Evolutionary conservation across 2,113 vertebrate genomes (phyloP).

Genomic region (Oceanites oceanicus): DNA sequence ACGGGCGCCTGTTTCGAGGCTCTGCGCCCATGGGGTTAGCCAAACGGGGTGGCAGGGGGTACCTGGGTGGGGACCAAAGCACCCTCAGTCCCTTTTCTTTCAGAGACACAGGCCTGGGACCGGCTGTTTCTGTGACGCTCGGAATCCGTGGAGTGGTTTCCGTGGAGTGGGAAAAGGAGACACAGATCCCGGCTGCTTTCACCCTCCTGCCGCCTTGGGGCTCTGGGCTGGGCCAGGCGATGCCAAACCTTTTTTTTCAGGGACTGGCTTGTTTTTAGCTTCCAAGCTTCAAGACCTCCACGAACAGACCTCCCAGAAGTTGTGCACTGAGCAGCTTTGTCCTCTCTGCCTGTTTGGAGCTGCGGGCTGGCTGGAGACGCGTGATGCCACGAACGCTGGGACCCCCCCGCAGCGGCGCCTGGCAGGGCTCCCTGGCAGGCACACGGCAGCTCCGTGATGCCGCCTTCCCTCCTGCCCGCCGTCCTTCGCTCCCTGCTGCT

Average conservation of each 20-base stretch:
- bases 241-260: neutral
- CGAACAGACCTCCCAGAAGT: neutral
- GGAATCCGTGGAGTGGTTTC: neutral
- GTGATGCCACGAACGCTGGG: fast-evolving
- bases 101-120: neutral
- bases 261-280: neutral
- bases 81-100: neutral
- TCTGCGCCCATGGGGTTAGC: neutral
- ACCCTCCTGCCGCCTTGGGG: neutral
- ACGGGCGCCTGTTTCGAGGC: neutral
- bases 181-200: neutral
- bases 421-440: neutral
- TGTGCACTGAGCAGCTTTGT: neutral
- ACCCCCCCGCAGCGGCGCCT: no score
- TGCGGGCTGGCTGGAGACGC: neutral
- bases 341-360: neutral
- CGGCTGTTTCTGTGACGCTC: neutral
- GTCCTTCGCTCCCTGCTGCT: neutral
- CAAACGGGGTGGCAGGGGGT: neutral
- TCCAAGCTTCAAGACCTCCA: neutral
- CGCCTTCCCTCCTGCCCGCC: neutral
- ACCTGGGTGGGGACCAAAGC: neutral
- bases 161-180: neutral
- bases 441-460: neutral
- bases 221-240: neutral